phyloP scores from a whole-genome alignment of 2,113 vertebrate species.

The Aphyosemion australe region DNA sequence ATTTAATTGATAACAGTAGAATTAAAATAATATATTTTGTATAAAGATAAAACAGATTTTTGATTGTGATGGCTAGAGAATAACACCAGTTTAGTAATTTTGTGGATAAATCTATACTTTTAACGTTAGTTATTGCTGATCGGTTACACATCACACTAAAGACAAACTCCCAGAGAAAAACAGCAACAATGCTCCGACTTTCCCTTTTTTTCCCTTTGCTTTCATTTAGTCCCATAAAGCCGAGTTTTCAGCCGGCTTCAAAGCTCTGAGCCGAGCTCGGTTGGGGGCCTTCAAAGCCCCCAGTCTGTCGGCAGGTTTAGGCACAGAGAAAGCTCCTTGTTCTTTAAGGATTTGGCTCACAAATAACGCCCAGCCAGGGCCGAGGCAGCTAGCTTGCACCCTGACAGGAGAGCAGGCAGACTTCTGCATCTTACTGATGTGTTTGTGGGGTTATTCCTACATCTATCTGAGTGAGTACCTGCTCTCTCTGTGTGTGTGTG shows the following conservation, averaged over 20 bases:
- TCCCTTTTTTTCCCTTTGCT: constrained; percentile 63
- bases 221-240: constrained; percentile 72
- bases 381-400: constrained; percentile 68
- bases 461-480: constrained; percentile 66
- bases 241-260: constrained; percentile 81
- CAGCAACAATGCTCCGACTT: constrained; percentile 36
- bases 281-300: constrained; percentile 85
- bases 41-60: too few species aligned
- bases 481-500: constrained; percentile 25
- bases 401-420: constrained; percentile 63
- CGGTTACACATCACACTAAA: constrained; percentile 9
- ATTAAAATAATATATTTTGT: too few species aligned
- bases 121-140: too few species aligned
- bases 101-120: too few species aligned
- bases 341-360: constrained; percentile 84
- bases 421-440: constrained; percentile 60
- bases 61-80: too few species aligned
- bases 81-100: too few species aligned
- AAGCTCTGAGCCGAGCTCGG: constrained; percentile 81
- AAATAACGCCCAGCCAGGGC: constrained; percentile 78
- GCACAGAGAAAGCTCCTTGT: constrained; percentile 81
- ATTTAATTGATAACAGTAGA: too few species aligned
- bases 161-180: constrained; percentile 43
- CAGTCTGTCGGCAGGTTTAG: constrained; percentile 83
- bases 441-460: constrained; percentile 52